Conservation (phyloP, 2,888 invertebrate genomes). For the Colostygia pectinataria region DNA sequence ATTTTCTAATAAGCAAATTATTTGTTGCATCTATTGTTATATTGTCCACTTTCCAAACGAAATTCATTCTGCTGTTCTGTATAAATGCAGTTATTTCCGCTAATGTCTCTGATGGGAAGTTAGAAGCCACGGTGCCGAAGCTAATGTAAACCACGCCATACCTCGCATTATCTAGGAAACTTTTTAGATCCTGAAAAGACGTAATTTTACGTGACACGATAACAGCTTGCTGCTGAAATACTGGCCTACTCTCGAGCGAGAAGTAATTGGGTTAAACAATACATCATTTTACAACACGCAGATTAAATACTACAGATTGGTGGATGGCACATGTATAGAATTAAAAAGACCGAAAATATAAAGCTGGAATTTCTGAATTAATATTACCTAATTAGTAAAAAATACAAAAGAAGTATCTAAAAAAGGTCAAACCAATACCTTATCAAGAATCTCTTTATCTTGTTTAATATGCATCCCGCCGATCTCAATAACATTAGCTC, state of each 20-base stretch:
- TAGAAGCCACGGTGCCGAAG: constrained; percentile 87
- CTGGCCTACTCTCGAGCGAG: too few species aligned
- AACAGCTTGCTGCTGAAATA: too few species aligned
- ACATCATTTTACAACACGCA: too few species aligned
- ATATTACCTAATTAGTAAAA: too few species aligned
- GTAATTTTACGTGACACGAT: neutral
- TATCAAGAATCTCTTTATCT: constrained; percentile 23
- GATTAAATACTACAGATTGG: too few species aligned
- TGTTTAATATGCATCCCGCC: constrained; percentile 73
- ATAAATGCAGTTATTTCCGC: constrained; percentile 73
- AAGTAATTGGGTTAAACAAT: too few species aligned
- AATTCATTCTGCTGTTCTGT: constrained; percentile 72
- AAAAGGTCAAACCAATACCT: too few species aligned
- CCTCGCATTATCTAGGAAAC: constrained; percentile 83
- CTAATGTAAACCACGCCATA: constrained; percentile 87
- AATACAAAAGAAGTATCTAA: too few species aligned
- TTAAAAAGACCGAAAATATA: too few species aligned
- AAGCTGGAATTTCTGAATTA: too few species aligned
- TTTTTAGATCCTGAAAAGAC: constrained; percentile 33
- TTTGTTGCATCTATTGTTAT: constrained; percentile 82
- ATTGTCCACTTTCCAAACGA: constrained; percentile 89
- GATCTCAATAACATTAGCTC: constrained; percentile 76
- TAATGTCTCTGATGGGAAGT: constrained; percentile 81
- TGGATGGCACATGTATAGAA: too few species aligned
- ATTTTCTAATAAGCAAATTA: constrained; percentile 85